These are phyloP conservation scores for Synanceia verrucosa DNA, from an alignment of 2,797 vertebrate genomes.

Conservation along the genomic window DNA sequence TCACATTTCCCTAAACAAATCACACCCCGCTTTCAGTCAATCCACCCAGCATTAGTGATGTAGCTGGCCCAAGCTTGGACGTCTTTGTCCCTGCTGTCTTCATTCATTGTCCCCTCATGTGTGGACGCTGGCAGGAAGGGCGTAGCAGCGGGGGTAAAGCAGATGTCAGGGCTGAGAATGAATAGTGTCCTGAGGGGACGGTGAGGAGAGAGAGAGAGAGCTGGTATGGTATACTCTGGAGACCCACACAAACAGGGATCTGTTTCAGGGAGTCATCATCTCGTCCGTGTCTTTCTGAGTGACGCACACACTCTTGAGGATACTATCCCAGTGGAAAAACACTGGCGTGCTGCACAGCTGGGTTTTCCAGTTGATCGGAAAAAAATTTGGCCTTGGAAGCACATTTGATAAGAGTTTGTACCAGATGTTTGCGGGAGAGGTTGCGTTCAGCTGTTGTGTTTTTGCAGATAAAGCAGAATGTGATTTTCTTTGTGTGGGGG, in stretches of 20 bases:
- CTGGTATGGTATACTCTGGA: conserved; percentile 50
- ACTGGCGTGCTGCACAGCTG: neutral
- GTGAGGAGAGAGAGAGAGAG: conserved; percentile 21
- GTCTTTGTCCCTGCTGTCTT: conserved; percentile 53
- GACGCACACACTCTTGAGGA: conserved; percentile 17
- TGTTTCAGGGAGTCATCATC: conserved; percentile 53
- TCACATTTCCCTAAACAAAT: neutral
- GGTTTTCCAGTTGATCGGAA: conserved; percentile 2
- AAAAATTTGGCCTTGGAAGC: neutral
- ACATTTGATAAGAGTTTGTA: neutral
- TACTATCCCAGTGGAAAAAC: conserved; percentile 28
- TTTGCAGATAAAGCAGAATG: neutral
- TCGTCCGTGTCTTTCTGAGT: conserved; percentile 46
- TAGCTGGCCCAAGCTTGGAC: conserved; percentile 15
- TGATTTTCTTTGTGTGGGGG: neutral
- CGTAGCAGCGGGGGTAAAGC: conserved; percentile 45
- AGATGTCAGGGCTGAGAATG: conserved; percentile 66
- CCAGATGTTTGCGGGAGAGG: neutral
- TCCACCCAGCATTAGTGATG: conserved; percentile 21
- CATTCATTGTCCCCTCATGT: conserved; percentile 55
- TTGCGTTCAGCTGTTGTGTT: neutral
- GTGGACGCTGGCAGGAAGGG: conserved; percentile 56
- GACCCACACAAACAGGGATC: conserved; percentile 44
- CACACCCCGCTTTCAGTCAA: conserved; percentile 14
- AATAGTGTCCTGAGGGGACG: conserved; percentile 58